Evolutionary conservation across 2,113 vertebrate species (phyloP), one percentile per base, ranked within the genome.

Genomic region (Ivindomyrus marchei): DNA sequence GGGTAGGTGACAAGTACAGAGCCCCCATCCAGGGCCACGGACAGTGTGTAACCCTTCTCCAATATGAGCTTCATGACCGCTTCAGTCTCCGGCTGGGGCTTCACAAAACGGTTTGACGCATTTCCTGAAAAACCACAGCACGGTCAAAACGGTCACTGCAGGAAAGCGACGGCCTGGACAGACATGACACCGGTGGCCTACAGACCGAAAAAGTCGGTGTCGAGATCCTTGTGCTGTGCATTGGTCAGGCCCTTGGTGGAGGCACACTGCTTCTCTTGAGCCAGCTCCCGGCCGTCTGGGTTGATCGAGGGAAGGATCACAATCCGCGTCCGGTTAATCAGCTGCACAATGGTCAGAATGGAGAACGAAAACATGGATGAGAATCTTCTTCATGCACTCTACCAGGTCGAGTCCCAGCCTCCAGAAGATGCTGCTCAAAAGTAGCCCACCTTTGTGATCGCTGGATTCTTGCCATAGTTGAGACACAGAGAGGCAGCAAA

Each of bases 231-330:
- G 92, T 95, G 96, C 0, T 92, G 95, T 49, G 95, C 94, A 0
- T 99, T 99, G 66, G 93, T 94, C 88, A 94, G 93, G 80, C 98
- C 98, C 1, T 87, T 92, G 46, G 92, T 96, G 0, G 98, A 99
- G 0, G 93, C 94, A 93, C 98, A 99, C 92, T 97, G 96, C 66
- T 95, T 97, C 94, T 99, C 98, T 87, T 95, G 94, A 0, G 98
- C 98, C 66, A 94, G 89, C 91, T 98, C 98, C 0, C 97, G 96
- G 1, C 98, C 98, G 0, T 99, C 98, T 0, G 98, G 98, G 92
- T 99, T 99, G 92, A 99, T 95, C 77, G 97, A 97, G 7, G 98
- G 98, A 84, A 99, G 96, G 70, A 99, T 98, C 92, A 99, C 95
- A 90, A 99, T 99, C 91, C 96, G 96, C 0, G 98, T 99, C 90